Base-by-base conservation (phyloP, 2,797 vertebrate genomes). In the Spatula versicolor region DNA sequence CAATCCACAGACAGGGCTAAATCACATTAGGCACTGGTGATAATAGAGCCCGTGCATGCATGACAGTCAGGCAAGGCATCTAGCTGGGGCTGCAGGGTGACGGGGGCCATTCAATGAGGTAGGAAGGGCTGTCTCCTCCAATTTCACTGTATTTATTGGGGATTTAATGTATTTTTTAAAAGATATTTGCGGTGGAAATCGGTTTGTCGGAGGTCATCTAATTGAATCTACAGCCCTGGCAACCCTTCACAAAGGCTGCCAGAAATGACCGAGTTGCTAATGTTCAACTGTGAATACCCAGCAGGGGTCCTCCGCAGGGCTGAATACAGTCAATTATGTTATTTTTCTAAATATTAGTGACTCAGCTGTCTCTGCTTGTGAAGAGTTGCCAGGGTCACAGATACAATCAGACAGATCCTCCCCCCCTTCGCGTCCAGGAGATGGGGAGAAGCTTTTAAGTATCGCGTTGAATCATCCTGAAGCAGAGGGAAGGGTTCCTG, bases 281-380 rank as follows among this genome's bases (percentile, higher is more conserved):
- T 95, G 88, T 96, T 95, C 86, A 96, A 94, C 95, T 92, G 94
- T 92, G 95, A 98, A 97, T 83, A 97, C 96, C 58, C 93, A 95
- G 95, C 87, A 74, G 94, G 95, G 75, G 58, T 97, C 84, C 90
- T 97, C 90, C n/a, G 2, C 92, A 91, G 74, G 96, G 90, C 95
- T 97, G 96, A 97, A 97, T 97, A 95, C 94, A 97, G 96, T 96
- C 92, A 95, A 88, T 97, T 97, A 96, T 96, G 92, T 97, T 97
- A 94, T 97, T 97, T 97, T 97, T 97, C 95, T 96, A 97, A 97
- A 98, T 98, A 97, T 97, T 97, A 97, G 96, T 96, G 97, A 97
- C 95, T 97, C 96, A 96, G 92, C 95, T 97, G 93, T 97, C 96
- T 97, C 92, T 95, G 92, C 95, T 97, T 97, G 95, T 97, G 96